Conservation (phyloP, 2,888 invertebrate species). For the Xestia ashworthii region DNA sequence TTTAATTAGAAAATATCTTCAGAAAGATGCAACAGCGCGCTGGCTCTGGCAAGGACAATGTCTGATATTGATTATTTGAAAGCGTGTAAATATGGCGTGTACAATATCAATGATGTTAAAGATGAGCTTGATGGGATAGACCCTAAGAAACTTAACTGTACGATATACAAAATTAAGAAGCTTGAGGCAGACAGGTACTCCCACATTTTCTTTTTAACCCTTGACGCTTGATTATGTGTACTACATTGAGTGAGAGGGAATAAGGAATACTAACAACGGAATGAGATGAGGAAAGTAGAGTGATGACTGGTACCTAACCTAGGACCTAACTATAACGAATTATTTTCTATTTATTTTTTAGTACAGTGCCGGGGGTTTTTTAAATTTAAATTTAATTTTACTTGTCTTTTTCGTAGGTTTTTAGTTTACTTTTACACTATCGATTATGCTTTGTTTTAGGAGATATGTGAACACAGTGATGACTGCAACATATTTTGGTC, state of each 20-base stretch:
- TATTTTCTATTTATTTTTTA: no score
- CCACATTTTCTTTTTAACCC: background rate
- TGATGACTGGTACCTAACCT: no score
- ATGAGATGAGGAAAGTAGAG: no score
- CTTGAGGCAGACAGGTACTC: slow-evolving; percentile 79
- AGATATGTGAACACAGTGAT: slow-evolving; percentile 40
- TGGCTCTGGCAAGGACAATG: slow-evolving; percentile 70
- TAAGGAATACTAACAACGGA: no score
- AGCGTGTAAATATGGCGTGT: slow-evolving; percentile 75
- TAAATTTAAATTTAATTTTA: no score
- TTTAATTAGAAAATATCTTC: slow-evolving; percentile 7
- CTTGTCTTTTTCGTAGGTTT: background rate
- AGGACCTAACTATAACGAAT: no score
- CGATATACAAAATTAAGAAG: slow-evolving; percentile 79
- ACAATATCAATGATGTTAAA: slow-evolving; percentile 9
- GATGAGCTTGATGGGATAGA: slow-evolving; percentile 77
- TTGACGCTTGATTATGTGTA: no score
- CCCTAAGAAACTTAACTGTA: slow-evolving; percentile 67
- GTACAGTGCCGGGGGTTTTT: no score
- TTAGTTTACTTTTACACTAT: background rate
- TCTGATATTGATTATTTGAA: slow-evolving; percentile 71
- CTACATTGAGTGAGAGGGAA: no score
- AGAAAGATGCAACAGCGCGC: slow-evolving; percentile 77
- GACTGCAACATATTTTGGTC: slow-evolving; percentile 31
- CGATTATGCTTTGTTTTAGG: slow-evolving; percentile 26